Base-by-base conservation (phyloP, 1,140 invertebrate genomes). In the Nephila pilipes region DNA sequence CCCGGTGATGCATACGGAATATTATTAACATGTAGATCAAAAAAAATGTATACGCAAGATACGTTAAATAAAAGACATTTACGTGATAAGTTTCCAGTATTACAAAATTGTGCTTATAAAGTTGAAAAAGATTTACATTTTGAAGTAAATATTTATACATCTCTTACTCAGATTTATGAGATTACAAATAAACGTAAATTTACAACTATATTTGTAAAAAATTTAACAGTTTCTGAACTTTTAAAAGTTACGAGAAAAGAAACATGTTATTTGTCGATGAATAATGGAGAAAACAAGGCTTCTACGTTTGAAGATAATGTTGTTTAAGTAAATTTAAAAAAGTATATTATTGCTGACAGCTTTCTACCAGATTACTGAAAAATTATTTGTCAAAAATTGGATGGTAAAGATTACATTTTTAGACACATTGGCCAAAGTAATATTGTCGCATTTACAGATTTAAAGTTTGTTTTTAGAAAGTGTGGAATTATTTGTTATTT, bases 101-200 rank as follows among this genome's bases (percentile, higher is more conserved):
- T 87, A 22, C 25, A 22, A 32, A 87, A 60, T 63, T 87, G 46
- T 58, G 22, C 83, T 57, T 46, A 57, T 55, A 58, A 87, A 32
- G 32, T 87, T 18, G 85, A 87, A 87, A 60, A 87, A 65, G 60
- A 87, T 63, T 65, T 87, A 25, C 60, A 46, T 65, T 87, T 87
- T 65, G 85, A 87, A 87, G 4, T 87, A 1, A 87, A 87, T 65
- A 87, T 87, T 36, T 87, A 38, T 87, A 87, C 85, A 12, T 18
- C 14, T 22, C 20, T 87, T 16, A 87, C n/a, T 38, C 85, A 87
- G 36, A 87, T 87, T 65, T 87, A 46, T 65, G 85, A 87, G 38
- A 87, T 87, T 65, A n/a, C 57, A 18, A 87, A 87, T 20, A 89
- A 89, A 89, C 65, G 65, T 29, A 89, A 89, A 89, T 89, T 89